These are phyloP conservation scores for Schizothorax lantsangensis DNA, from an alignment of 2,797 vertebrate genomes.

Conservation along the genomic window DNA sequence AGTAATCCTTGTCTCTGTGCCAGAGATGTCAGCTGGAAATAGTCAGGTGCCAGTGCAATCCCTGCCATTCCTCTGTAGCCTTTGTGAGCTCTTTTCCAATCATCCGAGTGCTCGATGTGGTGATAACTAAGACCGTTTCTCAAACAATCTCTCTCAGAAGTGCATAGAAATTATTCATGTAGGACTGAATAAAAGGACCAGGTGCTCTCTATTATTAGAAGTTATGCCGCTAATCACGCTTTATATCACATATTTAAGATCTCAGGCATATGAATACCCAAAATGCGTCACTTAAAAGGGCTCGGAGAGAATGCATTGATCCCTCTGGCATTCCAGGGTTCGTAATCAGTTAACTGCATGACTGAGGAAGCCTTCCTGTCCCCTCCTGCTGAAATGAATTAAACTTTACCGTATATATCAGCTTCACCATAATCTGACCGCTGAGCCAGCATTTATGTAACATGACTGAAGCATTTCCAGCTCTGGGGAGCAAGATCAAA, in stretches of 20 bases:
- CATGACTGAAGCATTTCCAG: not conserved
- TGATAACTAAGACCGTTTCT: slow-evolving; percentile 60
- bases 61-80: slow-evolving; percentile 77
- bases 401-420: slow-evolving; percentile 18
- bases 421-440: slow-evolving; percentile 23
- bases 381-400: slow-evolving; percentile 43
- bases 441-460: slow-evolving; percentile 41
- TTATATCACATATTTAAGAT: slow-evolving; percentile 58
- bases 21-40: slow-evolving; percentile 78
- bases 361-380: slow-evolving; percentile 68
- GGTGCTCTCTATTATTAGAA: slow-evolving; percentile 76
- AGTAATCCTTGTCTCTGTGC: slow-evolving; percentile 77
- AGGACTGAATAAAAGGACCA: slow-evolving; percentile 76
- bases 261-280: slow-evolving; percentile 62
- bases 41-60: slow-evolving; percentile 76
- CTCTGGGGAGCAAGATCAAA: slow-evolving; percentile 15
- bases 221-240: slow-evolving; percentile 57
- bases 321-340: slow-evolving; percentile 70
- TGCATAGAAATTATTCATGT: slow-evolving; percentile 65
- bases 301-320: slow-evolving; percentile 66
- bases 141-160: slow-evolving; percentile 66
- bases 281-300: slow-evolving; percentile 79
- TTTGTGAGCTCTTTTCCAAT: slow-evolving; percentile 67
- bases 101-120: slow-evolving; percentile 70
- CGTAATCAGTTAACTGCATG: slow-evolving; percentile 78